Percentiles rank a stretch among this genome's conserved stretches.
These are phyloP conservation scores for Casuarius casuarius DNA, from an alignment of 2,113 vertebrate species.

Conservation along the genomic window DNA sequence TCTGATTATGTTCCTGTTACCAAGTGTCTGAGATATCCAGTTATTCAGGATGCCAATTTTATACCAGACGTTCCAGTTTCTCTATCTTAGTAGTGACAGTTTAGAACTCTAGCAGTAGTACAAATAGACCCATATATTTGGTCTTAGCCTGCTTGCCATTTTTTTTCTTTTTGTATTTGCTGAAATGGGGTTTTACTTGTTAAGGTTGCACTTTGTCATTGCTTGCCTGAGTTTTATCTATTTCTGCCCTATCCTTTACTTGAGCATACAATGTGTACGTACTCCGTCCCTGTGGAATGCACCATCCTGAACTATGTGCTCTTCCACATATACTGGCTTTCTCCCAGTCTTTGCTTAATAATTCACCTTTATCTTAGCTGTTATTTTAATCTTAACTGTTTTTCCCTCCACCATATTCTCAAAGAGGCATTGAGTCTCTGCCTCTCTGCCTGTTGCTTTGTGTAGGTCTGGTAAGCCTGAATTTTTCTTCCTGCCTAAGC, in stretches of 20 bases:
- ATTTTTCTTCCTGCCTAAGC: not conserved
- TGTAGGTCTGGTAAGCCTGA: not conserved
- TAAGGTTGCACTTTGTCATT: not conserved
- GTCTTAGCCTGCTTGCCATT: not conserved
- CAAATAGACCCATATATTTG: rapidly evolving
- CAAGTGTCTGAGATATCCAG: not conserved
- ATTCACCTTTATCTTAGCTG: too few relatives aligned
- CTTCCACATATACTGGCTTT: rapidly evolving
- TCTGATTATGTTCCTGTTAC: not conserved
- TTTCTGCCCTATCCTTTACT: not conserved
- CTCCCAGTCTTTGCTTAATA: not conserved
- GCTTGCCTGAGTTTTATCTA: not conserved
- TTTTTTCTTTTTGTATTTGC: not conserved
- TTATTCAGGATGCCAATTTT: not conserved
- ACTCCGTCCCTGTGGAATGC: not conserved
- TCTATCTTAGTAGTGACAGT: not conserved
- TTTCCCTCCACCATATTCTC: not conserved
- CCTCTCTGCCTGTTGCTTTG: not conserved
- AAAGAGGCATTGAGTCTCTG: not conserved
- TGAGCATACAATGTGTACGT: not conserved
- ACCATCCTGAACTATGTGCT: rapidly evolving
- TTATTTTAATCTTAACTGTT: not conserved
- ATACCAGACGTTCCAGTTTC: not conserved
- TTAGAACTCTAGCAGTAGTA: not conserved
- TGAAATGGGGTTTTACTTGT: not conserved